These are phyloP conservation scores for Hemicentrotus pulcherrimus DNA, from an alignment of 35 echinoderm and acorn worm species.

Conservation along the genomic window DNA sequence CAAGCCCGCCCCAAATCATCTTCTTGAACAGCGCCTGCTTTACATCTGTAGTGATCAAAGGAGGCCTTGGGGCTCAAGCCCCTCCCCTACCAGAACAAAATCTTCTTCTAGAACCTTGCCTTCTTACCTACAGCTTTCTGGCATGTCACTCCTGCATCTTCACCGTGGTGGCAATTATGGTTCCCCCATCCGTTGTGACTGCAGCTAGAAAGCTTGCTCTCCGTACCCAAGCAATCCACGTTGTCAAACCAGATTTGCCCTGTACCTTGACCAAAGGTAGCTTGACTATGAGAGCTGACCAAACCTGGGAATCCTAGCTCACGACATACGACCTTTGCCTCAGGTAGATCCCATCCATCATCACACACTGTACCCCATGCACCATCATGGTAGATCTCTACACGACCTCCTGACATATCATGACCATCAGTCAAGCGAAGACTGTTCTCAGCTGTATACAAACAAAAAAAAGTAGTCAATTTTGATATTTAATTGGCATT, in stretches of 20 bases:
- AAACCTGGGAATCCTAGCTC: background rate
- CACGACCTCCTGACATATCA: background rate
- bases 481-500: background rate
- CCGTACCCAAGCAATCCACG: background rate
- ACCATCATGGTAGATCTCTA: background rate
- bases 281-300: background rate
- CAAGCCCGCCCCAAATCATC: too few relatives aligned
- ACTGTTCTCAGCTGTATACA: background rate
- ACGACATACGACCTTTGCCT: background rate
- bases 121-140: background rate
- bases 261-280: background rate
- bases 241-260: background rate
- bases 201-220: background rate
- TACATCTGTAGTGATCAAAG: too few relatives aligned
- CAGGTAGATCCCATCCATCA: background rate
- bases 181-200: background rate
- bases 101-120: too few relatives aligned
- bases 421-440: background rate
- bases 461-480: background rate
- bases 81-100: too few relatives aligned
- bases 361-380: background rate
- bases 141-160: background rate
- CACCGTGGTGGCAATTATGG: background rate
- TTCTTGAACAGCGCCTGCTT: too few relatives aligned
- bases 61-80: too few relatives aligned